Base-by-base conservation (phyloP, 2,888 invertebrate species). In the Melanophora roralis region DNA sequence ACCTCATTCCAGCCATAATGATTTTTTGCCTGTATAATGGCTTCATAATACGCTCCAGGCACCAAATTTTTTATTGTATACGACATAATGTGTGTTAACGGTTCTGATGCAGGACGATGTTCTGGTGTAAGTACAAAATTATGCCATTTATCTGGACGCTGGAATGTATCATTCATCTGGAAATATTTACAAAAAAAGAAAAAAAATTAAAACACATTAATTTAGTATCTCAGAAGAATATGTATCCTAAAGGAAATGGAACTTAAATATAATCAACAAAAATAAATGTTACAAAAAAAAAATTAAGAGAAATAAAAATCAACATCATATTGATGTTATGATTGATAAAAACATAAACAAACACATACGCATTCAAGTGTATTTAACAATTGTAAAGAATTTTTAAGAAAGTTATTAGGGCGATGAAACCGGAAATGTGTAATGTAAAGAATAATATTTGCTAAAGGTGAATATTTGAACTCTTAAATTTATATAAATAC, bases 1-100 rank as follows among this genome's bases (percentile, higher is more conserved):
- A 92, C 93, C 91, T 94, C 93, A 85, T 94, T 94, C 94, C 94
- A 94, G 0, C 94, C 94, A 83, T 94, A 94, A 89, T 93, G 91
- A 89, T 94, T 94, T 91, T 93, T 94, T 74, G 94, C 94, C 85
- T 94, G 93, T 65, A 94, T 94, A 83, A 94, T 93, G 11, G 94
- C 94, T 85, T 94, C 94, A 88, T 94, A 94, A 80, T 93, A 92
- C 8, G 93, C 93, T 1, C 92, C 93, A 0, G 94, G 92, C 86
- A 93, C 91, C 82, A 94, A 90, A 36, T 91, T 92, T 32, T 91
- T 90, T 84, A 94, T 92, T 88, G 93, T 93, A 89, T 94, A 93
- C 1, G 92, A 90, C 87, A 94, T 93, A 83, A 92, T 90, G 85
- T 92, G 92, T 76, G 91, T 90, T 83, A 91, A 88, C 34, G 91